Base-by-base conservation (phyloP, 2,888 invertebrate species). In the Drosophila merina region DNA sequence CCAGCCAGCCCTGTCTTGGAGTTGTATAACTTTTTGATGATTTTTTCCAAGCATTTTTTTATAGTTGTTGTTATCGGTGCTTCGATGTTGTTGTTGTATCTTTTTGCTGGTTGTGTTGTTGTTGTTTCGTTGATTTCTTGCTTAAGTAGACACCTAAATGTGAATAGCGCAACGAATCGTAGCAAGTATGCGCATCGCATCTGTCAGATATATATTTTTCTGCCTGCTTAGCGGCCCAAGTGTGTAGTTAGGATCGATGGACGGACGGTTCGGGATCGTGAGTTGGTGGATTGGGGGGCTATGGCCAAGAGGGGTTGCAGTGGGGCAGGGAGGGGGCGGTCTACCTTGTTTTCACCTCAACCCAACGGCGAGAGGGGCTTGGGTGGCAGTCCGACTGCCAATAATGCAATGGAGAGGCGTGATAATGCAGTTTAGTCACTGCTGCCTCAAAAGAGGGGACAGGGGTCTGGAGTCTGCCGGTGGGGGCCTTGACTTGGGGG, bases 111-210 rank as follows among this genome's bases (percentile, higher is more conserved):
- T 42, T 28, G 28, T 4, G 25, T 10, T 33, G 31, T 20, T 68
- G 66, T 44, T 70, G 60, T 31, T 36, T 44, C 66, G 66, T 64
- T 64, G 66, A 64, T 64, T 64, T 64, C 64, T 64, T 86, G 84
- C 79, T 86, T 84, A 84, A 84, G 83, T 84, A 85, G 83, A 87
- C 87, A 84, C 85, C 86, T 85, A 83, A 82, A 86, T 85, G 87
- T 85, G 83, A 84, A 87, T 82, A 84, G 83, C 83, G 87, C 85
- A 84, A 59, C 87, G 87, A 83, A 84, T 82, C 87, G 82, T 77
- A 81, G 85, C 82, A 72, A 82, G 77, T 82, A 69, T 85, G 71
- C 74, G 75, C 80, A 84, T 86, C 86, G 84, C 83, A 81, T 87
- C 87, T 79, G 87, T 87, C 85, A 86, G 86, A 86, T 86, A 82